A percentile compares a stretch with the other conserved stretches of the same genome.
These are phyloP conservation scores for Drosophila kanekoi DNA, from an alignment of 2,888 invertebrate genomes.

Conservation along the genomic window DNA sequence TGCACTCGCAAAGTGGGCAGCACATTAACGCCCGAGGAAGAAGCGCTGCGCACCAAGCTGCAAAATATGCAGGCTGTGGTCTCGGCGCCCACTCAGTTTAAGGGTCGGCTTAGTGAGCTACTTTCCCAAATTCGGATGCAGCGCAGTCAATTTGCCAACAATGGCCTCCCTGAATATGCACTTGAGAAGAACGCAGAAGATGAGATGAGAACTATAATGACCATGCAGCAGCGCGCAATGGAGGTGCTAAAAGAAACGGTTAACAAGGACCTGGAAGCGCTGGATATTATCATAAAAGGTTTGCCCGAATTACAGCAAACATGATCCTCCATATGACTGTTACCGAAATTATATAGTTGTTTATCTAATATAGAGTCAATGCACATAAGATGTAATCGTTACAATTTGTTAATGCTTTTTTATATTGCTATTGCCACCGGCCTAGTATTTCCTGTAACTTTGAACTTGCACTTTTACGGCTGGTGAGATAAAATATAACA, in stretches of 20 bases:
- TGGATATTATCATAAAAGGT: slow-evolving; percentile 92
- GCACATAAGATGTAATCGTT: slow-evolving; percentile 58
- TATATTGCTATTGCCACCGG: slow-evolving; percentile 16
- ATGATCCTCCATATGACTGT: slow-evolving; percentile 37
- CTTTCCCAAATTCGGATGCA: slow-evolving; percentile 94
- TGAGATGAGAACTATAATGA: slow-evolving; percentile 91
- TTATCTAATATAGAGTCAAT: slow-evolving; percentile 58
- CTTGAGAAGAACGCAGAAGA: slow-evolving; percentile 91
- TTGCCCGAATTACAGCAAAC: slow-evolving; percentile 87
- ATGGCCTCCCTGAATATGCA: slow-evolving; percentile 90
- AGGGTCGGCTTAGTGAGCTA: slow-evolving; percentile 96
- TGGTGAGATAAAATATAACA: slow-evolving; percentile 38
- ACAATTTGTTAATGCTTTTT: slow-evolving; percentile 38
- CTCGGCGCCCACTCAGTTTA: slow-evolving; percentile 96
- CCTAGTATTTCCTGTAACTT: slow-evolving; percentile 70
- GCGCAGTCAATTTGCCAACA: slow-evolving; percentile 87
- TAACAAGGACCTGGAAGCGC: slow-evolving; percentile 91
- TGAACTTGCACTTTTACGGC: slow-evolving; percentile 80
- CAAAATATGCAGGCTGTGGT: slow-evolving; percentile 95
- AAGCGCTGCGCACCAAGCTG: slow-evolving; percentile 93
- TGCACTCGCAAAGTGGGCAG: slow-evolving; percentile 94
- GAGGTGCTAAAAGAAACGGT: slow-evolving; percentile 93
- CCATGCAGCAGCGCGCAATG: slow-evolving; percentile 95
- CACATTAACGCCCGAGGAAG: slow-evolving; percentile 95
- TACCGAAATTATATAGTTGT: slow-evolving; percentile 46